phyloP scores from a whole-genome alignment of 2,888 invertebrate species.

The Ectemnius lituratus region DNA sequence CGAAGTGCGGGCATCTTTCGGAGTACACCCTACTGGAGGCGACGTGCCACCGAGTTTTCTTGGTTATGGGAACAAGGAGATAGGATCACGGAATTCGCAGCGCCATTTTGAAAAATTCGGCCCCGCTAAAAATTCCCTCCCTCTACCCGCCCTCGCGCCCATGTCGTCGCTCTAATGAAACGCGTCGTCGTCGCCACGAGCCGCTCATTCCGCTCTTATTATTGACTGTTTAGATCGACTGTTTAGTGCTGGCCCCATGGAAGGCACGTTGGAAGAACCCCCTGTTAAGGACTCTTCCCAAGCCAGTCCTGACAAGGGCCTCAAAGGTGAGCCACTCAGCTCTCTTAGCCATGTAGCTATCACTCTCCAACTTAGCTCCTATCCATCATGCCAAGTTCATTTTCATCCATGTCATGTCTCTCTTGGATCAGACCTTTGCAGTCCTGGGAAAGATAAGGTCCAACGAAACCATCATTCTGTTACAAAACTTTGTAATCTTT shows the following conservation, averaged over 20 bases:
- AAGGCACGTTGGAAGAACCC: slow-evolving; percentile 74
- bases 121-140: slow-evolving; percentile 63
- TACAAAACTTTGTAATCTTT: too few relatives aligned
- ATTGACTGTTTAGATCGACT: slow-evolving; percentile 61
- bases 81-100: slow-evolving; percentile 71
- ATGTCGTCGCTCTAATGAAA: slow-evolving; percentile 48
- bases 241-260: slow-evolving; percentile 73
- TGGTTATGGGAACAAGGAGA: slow-evolving; percentile 65
- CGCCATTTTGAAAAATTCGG: slow-evolving; percentile 77
- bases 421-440: too few relatives aligned
- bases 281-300: slow-evolving; percentile 74
- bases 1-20: slow-evolving; percentile 24
- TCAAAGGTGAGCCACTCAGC: slow-evolving; percentile 65
- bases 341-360: not conserved
- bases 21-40: slow-evolving; percentile 13
- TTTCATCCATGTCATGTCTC: not conserved
- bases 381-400: not conserved
- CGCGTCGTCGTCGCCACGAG: slow-evolving; percentile 53
- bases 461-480: too few relatives aligned
- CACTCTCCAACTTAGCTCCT: slow-evolving; percentile 6
- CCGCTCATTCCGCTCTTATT: slow-evolving; percentile 48
- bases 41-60: slow-evolving; percentile 46
- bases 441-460: too few relatives aligned
- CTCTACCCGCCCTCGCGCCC: slow-evolving; percentile 45
- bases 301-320: slow-evolving; percentile 65